Conservation (phyloP, 1,140 invertebrate species). For the Pinna nobilis region DNA sequence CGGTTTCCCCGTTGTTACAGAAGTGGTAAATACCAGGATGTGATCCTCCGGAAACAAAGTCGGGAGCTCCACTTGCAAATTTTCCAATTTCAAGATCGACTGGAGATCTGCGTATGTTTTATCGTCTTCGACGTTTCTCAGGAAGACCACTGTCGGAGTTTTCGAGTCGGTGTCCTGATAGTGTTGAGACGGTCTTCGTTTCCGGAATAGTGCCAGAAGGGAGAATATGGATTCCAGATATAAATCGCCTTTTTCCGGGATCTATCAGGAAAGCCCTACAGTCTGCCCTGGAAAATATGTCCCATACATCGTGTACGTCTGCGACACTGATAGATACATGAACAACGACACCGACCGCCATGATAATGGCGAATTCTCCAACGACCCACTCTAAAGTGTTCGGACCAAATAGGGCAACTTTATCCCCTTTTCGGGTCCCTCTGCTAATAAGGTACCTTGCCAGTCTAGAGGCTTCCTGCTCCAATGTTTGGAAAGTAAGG, state of each 20-base stretch:
- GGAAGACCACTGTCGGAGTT: not conserved
- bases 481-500: conserved; percentile 13
- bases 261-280: conserved; percentile 22
- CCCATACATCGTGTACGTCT: not conserved
- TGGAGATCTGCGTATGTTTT: not conserved
- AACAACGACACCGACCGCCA: conserved; percentile 15
- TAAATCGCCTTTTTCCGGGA: not conserved
- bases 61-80: not conserved
- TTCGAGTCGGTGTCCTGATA: conserved; percentile 12
- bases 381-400: conserved; percentile 28
- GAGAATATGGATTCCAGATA: conserved; percentile 7
- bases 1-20: conserved; percentile 23
- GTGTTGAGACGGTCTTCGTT: not conserved
- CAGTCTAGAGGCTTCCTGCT: conserved; percentile 1
- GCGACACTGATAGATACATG: conserved; percentile 18
- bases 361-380: conserved; percentile 13
- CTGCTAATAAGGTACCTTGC: conserved; percentile 15
- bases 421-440: conserved; percentile 20
- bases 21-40: conserved; percentile 17
- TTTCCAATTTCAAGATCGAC: not conserved
- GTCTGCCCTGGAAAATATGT: conserved; percentile 1
- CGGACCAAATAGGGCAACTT: conserved; percentile 25
- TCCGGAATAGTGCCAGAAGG: conserved; percentile 5
- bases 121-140: not conserved
- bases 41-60: conserved; percentile 12